Base-by-base conservation (phyloP, 2,113 vertebrate genomes). In the Oostethus manadensis region DNA sequence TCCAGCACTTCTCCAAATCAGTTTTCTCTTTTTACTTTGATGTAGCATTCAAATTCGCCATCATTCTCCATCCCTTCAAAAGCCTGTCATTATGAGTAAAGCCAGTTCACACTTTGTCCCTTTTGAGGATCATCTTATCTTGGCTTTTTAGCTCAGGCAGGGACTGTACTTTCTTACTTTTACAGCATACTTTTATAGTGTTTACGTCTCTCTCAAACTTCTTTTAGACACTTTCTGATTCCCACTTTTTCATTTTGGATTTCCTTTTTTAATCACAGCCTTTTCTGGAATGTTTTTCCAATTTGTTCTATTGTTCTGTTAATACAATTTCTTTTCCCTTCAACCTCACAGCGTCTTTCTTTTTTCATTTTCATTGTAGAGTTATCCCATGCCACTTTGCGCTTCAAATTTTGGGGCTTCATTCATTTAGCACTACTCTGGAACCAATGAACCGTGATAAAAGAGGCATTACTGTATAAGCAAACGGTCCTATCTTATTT, bases 21-120 rank as follows among this genome's bases (percentile, higher is more conserved):
- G 78, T 81, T 84, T 81, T 81, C 71, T 68, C 60, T 71, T 60
- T 62, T 76, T 57, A 71, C 70, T 66, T 56, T 63, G 59, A 44
- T 58, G 44, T 57, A 14, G 66, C 60, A 76, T 78, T 54, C 74
- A 51, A 78, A 78, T 78, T 79, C 22, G 22, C 55, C 60, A 58
- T 55, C 43, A 16, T 14, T 15, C 14, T 22, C 57, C 51, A 58
- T 76, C 63, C 67, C 46, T 58, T 40, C 17, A 56, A 55, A 73
- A 71, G 17, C 18, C 40, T 35, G 64, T 63, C 18, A 29, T 60
- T 62, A 53, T 63, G 11, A 68, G 1, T 58, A 16, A n/a, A 60
- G 26, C 42, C 2, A 6, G 21, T 48, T 58, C 44, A 35, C 17
- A 45, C 13, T 64, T 59, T 26, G 11, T 56, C 57, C 35, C 38